A percentile compares a stretch with the other conserved stretches of the same genome.
These are phyloP conservation scores for Oreochromis tanganicae DNA, from an alignment of 2,113 vertebrate species.

Conservation along the genomic window DNA sequence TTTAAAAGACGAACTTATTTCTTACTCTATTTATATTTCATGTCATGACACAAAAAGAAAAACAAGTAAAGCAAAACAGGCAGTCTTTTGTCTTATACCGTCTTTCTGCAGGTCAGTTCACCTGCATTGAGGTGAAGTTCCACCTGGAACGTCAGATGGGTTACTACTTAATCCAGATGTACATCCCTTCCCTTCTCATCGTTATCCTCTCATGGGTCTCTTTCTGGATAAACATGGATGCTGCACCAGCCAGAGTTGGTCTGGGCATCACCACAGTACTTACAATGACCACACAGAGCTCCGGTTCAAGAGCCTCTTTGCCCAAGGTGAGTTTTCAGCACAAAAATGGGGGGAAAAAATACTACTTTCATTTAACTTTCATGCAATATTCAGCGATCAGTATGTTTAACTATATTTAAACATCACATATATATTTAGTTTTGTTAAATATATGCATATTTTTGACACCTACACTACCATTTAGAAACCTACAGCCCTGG, in stretches of 20 bases:
- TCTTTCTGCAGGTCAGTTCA: constrained; percentile 81
- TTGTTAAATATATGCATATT: background rate
- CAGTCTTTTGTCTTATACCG: background rate
- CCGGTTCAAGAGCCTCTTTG: constrained; percentile 85
- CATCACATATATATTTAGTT: background rate
- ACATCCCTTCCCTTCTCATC: constrained; percentile 90
- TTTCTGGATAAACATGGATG: constrained; percentile 96
- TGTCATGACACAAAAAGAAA: background rate
- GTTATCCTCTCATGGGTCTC: constrained; percentile 94
- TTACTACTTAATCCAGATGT: constrained; percentile 96
- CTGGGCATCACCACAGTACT: constrained; percentile 91
- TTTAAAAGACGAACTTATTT: background rate
- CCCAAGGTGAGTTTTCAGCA: constrained; percentile 80
- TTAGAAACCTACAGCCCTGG: background rate
- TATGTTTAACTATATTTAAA: too few species aligned
- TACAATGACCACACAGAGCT: constrained; percentile 93
- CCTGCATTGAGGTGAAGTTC: constrained; percentile 93
- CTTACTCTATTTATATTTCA: background rate
- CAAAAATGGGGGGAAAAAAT: background rate
- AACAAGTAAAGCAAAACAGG: background rate
- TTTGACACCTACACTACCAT: background rate
- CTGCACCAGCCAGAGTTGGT: constrained; percentile 85
- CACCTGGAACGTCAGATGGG: constrained; percentile 93
- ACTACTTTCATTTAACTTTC: background rate
- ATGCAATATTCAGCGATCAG: background rate